Conservation (phyloP, 1,140 invertebrate genomes). For the Caenorhabditis brenneri region DNA sequence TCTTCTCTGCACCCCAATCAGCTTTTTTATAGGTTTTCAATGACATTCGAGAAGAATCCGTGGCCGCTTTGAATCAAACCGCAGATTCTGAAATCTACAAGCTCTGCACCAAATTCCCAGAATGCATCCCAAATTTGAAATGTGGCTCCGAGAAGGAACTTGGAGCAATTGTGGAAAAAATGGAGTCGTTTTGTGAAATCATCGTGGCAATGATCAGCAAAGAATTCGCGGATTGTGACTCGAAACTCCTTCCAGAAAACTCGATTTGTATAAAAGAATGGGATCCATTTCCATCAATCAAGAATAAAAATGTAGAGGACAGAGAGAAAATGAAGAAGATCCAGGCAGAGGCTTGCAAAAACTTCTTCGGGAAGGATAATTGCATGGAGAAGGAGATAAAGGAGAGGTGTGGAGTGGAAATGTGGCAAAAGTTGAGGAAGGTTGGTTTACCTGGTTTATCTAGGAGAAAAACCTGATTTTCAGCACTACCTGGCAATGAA, state of each 20-base stretch:
- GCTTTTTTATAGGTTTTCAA: neutral
- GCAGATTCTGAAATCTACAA: neutral
- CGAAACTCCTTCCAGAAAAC: too few relatives aligned
- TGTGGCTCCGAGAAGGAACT: too few relatives aligned
- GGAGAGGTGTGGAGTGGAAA: neutral
- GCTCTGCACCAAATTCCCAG: neutral
- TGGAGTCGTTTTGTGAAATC: too few relatives aligned
- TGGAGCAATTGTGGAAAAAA: too few relatives aligned
- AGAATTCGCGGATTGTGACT: too few relatives aligned
- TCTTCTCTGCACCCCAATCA: too few relatives aligned
- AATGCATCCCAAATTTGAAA: neutral
- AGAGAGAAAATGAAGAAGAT: neutral
- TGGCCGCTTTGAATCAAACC: neutral
- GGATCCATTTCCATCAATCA: neutral
- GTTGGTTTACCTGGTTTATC: too few relatives aligned
- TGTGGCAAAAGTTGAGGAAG: neutral
- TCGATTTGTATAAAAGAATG: neutral
- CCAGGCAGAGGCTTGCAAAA: neutral
- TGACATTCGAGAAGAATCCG: neutral
- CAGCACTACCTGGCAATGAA: too few relatives aligned
- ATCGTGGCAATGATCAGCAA: too few relatives aligned
- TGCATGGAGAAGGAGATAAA: neutral
- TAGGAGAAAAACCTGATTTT: too few relatives aligned
- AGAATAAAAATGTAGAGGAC: neutral
- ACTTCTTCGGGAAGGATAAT: neutral